Evolutionary conservation across 2,797 vertebrate species (phyloP), one percentile per base, ranked within the genome.

Genomic region (Sebastes steindachneri): DNA sequence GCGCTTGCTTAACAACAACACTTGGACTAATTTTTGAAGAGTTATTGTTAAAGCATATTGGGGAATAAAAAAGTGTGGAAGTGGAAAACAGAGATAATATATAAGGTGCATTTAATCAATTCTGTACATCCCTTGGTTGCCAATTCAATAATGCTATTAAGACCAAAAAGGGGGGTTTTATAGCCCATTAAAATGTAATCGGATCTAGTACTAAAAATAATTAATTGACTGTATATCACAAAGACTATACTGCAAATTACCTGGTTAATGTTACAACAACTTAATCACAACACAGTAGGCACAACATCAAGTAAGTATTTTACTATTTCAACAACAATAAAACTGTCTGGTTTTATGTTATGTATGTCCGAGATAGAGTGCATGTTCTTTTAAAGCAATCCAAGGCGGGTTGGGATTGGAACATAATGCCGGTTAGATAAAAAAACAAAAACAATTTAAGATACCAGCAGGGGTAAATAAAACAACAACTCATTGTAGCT

Each of bases 401-500:
- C 28, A 28, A 53, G 37, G 23, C 4, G 15, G 41, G 41, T 71
- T 62, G 26, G 48, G 63, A 58, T 3, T 48, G 17, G 19, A 73
- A 66, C 45, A 51, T 65, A 51, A 65, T 1, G 26, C 7, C 21
- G 11, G 23, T 65, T 54, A 48, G 37, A 59, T n/a, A 35, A 15
- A 41, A 12, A 7, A 51, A 28, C 8, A 45, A 14, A 14, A 70
- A 2, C 11, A 21, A 23, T 57, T 29, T 77, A n/a, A 58, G 31
- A 60, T 26, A 28, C 55, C 23, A 54, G 29, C 51, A 17, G 21
- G 35, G 66, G 62, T 81, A 59, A 82, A 75, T 83, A 68, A 77
- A 69, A 72, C 29, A 71, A 41, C 51, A 33, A n/a, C 57, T 72
- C n/a, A 62, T 41, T 77, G 45, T 26, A 28, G 48, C n/a, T 41